Evolutionary conservation across 2,797 vertebrate genomes (phyloP), one percentile per base, ranked within the genome.

Genomic region (Pseudomugil tenellus): DNA sequence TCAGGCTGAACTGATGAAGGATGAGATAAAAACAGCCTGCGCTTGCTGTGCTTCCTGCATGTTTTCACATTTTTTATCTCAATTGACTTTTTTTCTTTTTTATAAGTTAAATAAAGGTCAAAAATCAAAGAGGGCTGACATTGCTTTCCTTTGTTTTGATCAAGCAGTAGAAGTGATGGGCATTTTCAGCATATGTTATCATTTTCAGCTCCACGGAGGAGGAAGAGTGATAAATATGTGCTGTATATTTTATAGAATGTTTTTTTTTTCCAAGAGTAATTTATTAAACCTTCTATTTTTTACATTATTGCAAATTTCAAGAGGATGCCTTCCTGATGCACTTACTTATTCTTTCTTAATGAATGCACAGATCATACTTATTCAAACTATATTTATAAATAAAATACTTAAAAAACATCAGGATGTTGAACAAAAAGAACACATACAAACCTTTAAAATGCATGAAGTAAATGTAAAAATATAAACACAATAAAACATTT

Each of bases 121-220:
- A 41, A 41, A 41, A 5, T 2, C 1, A 19, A 41, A 43, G 26
- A 61, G 6, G 25, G 6, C 32, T n/a, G 28, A 21, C 12, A 26
- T 29, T 17, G 13, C 31, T 35, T 56, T 41, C 39, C 31, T 21
- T 55, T 3, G n/a, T 61, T 62, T 61, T 41, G 56, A 51, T 61
- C 43, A 49, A 26, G 53, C 28, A 53, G 55, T 23, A 16, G 25
- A 28, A 53, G 19, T 43, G n/a, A 43, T 16, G 17, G 35, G 43
- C 46, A 14, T 54, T 60, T 14, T 25, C n/a, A 31, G 39, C 19
- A 26, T 59, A 28, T 21, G 21, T 48, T 2, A 31, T 28, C 7
- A 41, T 4, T 31, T 41, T 41, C 12, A 6, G 9, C 4, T 25
- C n/a, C 39, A 25, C 3, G 6, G 19, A n/a, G 17, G 12, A 67